These are phyloP conservation scores for Eubucco bourcierii DNA, from an alignment of 2,113 vertebrate species.

Conservation along the genomic window DNA sequence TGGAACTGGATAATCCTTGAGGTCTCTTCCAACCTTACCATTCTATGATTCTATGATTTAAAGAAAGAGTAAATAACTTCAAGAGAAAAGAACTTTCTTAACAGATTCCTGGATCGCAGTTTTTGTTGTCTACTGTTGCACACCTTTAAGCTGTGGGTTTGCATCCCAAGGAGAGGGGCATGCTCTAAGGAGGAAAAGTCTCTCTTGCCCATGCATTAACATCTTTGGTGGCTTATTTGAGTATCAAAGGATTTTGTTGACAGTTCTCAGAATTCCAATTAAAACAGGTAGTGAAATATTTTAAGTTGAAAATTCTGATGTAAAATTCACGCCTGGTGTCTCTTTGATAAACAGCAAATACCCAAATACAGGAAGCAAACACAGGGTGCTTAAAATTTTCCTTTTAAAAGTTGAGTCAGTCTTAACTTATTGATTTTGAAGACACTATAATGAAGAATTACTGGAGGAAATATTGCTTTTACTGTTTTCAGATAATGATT, in stretches of 20 bases:
- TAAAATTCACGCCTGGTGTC: neutral
- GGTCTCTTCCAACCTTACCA: too few relatives aligned
- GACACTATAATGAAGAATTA: constrained; percentile 58
- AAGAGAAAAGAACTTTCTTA: neutral
- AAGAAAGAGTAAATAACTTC: neutral
- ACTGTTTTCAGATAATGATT: constrained; percentile 83
- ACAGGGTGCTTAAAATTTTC: constrained; percentile 28
- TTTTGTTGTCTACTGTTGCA: neutral
- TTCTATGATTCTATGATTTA: too few relatives aligned
- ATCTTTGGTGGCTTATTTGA: neutral
- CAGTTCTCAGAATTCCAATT: neutral
- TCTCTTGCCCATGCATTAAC: neutral
- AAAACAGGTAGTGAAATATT: neutral
- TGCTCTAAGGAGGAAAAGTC: neutral
- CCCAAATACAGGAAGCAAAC: constrained; percentile 46
- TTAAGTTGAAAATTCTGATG: neutral
- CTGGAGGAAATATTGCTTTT: constrained; percentile 75
- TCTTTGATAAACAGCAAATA: constrained; percentile 52
- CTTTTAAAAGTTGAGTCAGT: constrained; percentile 57
- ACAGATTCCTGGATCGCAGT: neutral
- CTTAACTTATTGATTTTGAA: constrained; percentile 76
- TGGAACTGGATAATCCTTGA: too few relatives aligned
- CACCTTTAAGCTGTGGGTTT: neutral
- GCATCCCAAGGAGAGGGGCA: neutral
- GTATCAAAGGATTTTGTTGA: constrained; percentile 6